Percentiles rank a stretch among this genome's conserved stretches.
Evolutionary conservation across 2,888 invertebrate species (phyloP).

Genomic region (Patella caerulea): DNA sequence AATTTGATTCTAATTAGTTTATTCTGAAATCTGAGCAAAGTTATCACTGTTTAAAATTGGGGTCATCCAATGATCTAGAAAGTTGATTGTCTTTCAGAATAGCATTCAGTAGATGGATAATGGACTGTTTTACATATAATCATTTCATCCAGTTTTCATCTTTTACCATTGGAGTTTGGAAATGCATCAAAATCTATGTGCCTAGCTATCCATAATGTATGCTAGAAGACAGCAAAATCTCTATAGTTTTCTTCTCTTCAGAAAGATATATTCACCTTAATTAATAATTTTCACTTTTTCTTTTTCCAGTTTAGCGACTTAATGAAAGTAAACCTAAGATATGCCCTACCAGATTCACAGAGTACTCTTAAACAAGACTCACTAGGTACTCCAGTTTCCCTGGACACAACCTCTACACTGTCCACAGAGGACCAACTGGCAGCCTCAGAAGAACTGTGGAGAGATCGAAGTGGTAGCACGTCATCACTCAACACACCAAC

Average conservation of each 20-base stretch:
- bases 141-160: not conserved
- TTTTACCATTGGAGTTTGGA: not conserved
- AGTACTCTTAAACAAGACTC: conserved; percentile 36
- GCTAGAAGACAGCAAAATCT: too few relatives aligned
- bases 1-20: too few relatives aligned
- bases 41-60: too few relatives aligned
- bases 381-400: conserved; percentile 34
- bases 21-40: too few relatives aligned
- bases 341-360: conserved; percentile 41
- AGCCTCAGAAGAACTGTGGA: conserved; percentile 47
- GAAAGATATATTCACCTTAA: too few relatives aligned
- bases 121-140: not conserved
- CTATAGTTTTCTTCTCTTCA: too few relatives aligned
- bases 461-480: conserved; percentile 45
- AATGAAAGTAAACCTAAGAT: conserved; percentile 54
- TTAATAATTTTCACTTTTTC: not conserved
- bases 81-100: too few relatives aligned
- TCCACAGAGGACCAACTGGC: conserved; percentile 47
- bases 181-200: not conserved
- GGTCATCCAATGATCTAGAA: too few relatives aligned
- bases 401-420: conserved; percentile 40
- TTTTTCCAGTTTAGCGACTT: conserved; percentile 49
- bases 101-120: too few relatives aligned
- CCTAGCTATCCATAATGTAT: too few relatives aligned
- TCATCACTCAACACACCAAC: conserved; percentile 40